phyloP scores from a whole-genome alignment of 2,797 vertebrate species.

The Gallinago nigripennis region DNA sequence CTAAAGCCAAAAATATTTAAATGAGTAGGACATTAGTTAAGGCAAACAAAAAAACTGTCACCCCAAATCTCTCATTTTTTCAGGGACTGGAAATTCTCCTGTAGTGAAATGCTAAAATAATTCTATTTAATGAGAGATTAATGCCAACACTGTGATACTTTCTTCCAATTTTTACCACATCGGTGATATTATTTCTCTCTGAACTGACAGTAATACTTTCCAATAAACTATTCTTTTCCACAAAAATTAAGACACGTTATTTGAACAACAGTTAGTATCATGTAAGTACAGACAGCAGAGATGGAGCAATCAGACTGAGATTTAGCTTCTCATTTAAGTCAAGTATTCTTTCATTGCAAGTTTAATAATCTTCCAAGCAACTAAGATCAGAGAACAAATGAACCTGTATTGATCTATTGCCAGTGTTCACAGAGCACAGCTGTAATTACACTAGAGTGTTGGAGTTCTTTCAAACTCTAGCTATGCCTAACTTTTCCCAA shows the following conservation, averaged over 20 bases:
- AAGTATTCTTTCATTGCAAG: constrained; percentile 76
- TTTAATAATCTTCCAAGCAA: constrained; percentile 79
- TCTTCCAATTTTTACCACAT: not conserved
- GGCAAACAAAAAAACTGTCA: not conserved
- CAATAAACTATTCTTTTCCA: not conserved
- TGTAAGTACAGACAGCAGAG: constrained; percentile 40
- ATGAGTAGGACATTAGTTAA: not conserved
- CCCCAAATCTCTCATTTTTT: not conserved
- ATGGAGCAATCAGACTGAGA: constrained; percentile 64
- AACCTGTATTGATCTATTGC: constrained; percentile 81
- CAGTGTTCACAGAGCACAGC: constrained; percentile 79
- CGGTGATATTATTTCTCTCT: not conserved
- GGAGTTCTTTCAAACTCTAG: constrained; percentile 91
- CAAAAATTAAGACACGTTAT: constrained; percentile 62
- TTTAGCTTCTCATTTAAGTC: constrained; percentile 83
- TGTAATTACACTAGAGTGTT: constrained; percentile 90
- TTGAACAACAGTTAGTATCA: constrained; percentile 31
- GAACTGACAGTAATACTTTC: not conserved
- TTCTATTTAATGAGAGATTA: not conserved
- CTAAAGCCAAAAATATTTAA: constrained; percentile 70
- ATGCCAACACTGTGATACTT: not conserved
- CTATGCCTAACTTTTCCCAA: constrained; percentile 86
- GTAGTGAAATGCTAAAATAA: not conserved
- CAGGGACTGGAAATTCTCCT: not conserved
- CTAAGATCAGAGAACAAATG: constrained; percentile 84